phyloP scores from a whole-genome alignment of 2,113 vertebrate species.

The Corapipo altera region DNA sequence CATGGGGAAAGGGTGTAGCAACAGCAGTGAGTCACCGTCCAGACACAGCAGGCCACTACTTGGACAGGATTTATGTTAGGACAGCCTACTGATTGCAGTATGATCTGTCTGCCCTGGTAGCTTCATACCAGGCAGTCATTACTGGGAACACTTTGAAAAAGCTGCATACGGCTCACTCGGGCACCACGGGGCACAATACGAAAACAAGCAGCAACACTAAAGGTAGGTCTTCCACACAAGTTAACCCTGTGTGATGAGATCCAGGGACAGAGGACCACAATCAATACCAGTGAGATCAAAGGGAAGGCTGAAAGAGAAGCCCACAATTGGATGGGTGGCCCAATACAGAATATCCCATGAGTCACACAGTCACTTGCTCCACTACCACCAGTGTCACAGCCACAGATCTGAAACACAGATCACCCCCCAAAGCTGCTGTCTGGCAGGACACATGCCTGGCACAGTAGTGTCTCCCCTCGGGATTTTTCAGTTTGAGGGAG shows the following conservation, averaged over 20 bases:
- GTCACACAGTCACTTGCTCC: neutral
- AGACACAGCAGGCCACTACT: neutral
- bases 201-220: neutral
- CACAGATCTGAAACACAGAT: neutral
- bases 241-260: neutral
- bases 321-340: neutral
- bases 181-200: neutral
- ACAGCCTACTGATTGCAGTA: neutral
- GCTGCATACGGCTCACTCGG: neutral
- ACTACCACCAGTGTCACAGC: accelerated
- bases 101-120: neutral
- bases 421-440: neutral
- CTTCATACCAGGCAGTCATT: neutral
- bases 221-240: no score
- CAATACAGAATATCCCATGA: accelerated
- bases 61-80: neutral
- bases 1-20: neutral
- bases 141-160: neutral
- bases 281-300: neutral
- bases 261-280: accelerated
- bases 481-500: neutral
- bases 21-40: neutral
- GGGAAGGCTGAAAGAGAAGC: neutral
- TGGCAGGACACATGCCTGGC: accelerated
- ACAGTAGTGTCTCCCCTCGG: neutral